Evolutionary conservation across 1,140 invertebrate genomes (phyloP).

Genomic region (Lamellibrachia luymesi): DNA sequence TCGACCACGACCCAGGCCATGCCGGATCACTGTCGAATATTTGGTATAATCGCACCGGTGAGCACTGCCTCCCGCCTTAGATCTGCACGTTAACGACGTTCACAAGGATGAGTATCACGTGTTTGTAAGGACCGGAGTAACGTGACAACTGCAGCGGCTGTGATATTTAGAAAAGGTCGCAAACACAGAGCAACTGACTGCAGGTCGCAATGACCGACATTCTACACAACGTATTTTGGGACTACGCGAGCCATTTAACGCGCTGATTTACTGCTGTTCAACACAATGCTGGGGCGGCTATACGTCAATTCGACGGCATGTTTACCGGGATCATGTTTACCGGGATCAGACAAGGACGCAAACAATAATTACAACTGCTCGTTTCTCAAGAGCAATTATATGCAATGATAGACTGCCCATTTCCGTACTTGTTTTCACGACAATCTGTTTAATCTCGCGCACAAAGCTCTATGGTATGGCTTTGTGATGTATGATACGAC

Average conservation of each 20-base stretch:
- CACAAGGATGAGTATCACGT: background rate
- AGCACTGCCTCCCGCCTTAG: too few relatives aligned
- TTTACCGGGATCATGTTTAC: background rate
- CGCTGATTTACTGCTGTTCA: background rate
- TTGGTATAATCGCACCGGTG: too few relatives aligned
- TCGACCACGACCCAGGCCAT: too few relatives aligned
- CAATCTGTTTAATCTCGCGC: background rate
- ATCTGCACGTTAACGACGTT: too few relatives aligned
- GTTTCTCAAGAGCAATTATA: background rate
- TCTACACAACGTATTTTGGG: background rate
- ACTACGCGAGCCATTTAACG: background rate
- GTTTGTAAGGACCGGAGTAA: background rate
- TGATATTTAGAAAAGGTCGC: background rate
- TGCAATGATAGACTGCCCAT: background rate
- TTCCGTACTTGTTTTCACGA: background rate
- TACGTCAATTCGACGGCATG: background rate
- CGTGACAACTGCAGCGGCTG: background rate
- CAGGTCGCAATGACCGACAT: background rate
- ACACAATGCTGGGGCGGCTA: background rate
- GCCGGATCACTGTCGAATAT: too few relatives aligned
- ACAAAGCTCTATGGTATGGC: background rate
- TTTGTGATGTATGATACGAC: background rate
- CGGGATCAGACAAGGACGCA: background rate
- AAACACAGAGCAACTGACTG: background rate
- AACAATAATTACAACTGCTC: background rate